Evolutionary conservation across 1,140 invertebrate genomes (phyloP).

Genomic region (Listronotus bonariensis): DNA sequence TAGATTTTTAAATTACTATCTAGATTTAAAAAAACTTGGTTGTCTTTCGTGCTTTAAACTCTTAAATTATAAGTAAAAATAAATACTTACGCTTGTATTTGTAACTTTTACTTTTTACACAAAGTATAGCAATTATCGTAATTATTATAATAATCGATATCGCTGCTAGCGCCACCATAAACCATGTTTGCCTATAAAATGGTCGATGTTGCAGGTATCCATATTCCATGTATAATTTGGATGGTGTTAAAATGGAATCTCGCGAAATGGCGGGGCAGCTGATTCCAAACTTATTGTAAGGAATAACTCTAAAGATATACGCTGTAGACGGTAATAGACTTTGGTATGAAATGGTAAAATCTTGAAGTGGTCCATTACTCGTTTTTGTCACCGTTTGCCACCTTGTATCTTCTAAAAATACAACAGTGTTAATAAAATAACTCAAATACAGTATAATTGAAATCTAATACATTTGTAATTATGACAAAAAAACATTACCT

Average conservation of each 20-base stretch:
- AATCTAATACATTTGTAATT: too few species aligned
- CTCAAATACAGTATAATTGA: too few species aligned
- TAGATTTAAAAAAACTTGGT: too few species aligned
- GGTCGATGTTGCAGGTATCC: slow-evolving; percentile 85
- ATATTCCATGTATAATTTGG: slow-evolving; percentile 87
- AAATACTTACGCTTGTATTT: slow-evolving; percentile 91
- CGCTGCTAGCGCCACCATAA: slow-evolving; percentile 92
- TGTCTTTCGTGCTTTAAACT: too few species aligned
- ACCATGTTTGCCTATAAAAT: slow-evolving; percentile 96
- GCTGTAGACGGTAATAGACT: slow-evolving; percentile 86
- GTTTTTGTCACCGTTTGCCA: slow-evolving; percentile 87
- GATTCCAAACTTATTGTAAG: slow-evolving; percentile 92
- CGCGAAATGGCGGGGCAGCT: slow-evolving; percentile 87
- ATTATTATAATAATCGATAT: slow-evolving; percentile 92
- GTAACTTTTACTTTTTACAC: slow-evolving; percentile 93
- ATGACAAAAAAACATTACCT: too few species aligned
- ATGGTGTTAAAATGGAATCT: slow-evolving; percentile 83
- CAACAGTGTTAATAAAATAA: too few species aligned
- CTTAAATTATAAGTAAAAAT: neutral
- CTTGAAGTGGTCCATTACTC: slow-evolving; percentile 79
- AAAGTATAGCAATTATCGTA: slow-evolving; percentile 89
- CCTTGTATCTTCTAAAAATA: slow-evolving; percentile 70
- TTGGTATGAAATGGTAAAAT: slow-evolving; percentile 87
- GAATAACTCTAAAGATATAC: slow-evolving; percentile 91
- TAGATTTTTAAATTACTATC: too few species aligned